phyloP scores from a whole-genome alignment of 2,113 vertebrate genomes.

The Vidua chalybeata region DNA sequence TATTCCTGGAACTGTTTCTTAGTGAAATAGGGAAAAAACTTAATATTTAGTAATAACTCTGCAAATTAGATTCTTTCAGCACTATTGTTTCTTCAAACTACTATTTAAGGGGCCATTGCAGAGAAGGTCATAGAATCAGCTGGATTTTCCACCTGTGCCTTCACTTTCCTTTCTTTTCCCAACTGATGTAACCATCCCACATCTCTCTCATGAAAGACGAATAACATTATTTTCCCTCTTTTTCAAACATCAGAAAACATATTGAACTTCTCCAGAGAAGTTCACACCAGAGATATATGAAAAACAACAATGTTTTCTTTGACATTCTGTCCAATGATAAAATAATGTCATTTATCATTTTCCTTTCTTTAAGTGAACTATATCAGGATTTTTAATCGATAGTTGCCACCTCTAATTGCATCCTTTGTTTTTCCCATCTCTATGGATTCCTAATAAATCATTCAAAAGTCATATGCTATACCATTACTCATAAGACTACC shows the following conservation, averaged over 20 bases:
- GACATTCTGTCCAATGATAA: constrained; percentile 1
- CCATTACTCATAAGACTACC: not conserved
- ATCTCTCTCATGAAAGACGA: not conserved
- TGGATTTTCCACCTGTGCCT: not conserved
- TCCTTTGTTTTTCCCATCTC: constrained; percentile 35
- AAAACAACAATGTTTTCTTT: not conserved
- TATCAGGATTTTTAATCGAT: constrained; percentile 38
- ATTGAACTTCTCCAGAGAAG: not conserved
- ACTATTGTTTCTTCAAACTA: not conserved
- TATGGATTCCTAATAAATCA: constrained; percentile 47
- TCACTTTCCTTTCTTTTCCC: not conserved
- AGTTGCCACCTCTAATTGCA: constrained; percentile 45
- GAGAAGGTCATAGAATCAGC: not conserved
- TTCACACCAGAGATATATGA: not conserved
- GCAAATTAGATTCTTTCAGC: not conserved
- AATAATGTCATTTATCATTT: constrained; percentile 35
- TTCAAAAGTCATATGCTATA: constrained; percentile 36
- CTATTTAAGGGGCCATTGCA: not conserved
- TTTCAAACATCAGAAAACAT: not conserved
- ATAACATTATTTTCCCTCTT: not conserved
- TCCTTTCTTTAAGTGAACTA: constrained; percentile 4
- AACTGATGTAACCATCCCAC: not conserved
- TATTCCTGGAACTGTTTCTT: not conserved
- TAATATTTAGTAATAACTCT: not conserved
- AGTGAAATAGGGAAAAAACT: not conserved